A percentile compares a stretch with the other conserved stretches of the same genome.
phyloP scores from a whole-genome alignment of 1,140 invertebrate genomes.

The Bombus picipes region DNA sequence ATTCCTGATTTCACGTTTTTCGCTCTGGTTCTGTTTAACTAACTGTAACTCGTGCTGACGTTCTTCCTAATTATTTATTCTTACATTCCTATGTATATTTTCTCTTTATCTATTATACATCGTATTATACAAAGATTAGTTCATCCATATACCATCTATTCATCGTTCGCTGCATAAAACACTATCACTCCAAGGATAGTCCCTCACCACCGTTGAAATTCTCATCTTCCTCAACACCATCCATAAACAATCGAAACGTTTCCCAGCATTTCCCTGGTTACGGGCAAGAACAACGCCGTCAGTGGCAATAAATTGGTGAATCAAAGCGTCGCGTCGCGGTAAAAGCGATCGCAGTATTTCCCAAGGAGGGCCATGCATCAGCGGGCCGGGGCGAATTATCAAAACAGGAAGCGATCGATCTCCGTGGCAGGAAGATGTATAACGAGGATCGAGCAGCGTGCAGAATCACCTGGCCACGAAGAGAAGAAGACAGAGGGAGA shows the following conservation, averaged over 20 bases:
- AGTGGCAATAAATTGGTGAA: constrained; percentile 23
- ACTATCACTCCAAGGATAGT: too few species aligned
- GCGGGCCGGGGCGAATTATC: constrained; percentile 31
- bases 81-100: too few species aligned
- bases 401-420: constrained; percentile 48
- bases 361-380: constrained; percentile 40
- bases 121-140: too few species aligned
- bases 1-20: too few species aligned
- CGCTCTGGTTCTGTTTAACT: too few species aligned
- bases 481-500: constrained; percentile 3
- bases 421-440: constrained; percentile 31
- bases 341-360: constrained; percentile 35
- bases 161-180: too few species aligned
- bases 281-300: not conserved
- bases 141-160: too few species aligned
- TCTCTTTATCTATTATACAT: too few species aligned
- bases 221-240: not conserved
- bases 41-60: too few species aligned
- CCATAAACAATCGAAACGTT: not conserved
- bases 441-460: constrained; percentile 15
- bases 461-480: constrained; percentile 35
- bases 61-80: too few species aligned
- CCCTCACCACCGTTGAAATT: not conserved
- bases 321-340: constrained; percentile 15
- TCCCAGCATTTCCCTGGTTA: too few species aligned